A percentile compares a stretch with the other conserved stretches of the same genome.
phyloP scores from a whole-genome alignment of 2,113 vertebrate species.

The Mormyrus lacerda region DNA sequence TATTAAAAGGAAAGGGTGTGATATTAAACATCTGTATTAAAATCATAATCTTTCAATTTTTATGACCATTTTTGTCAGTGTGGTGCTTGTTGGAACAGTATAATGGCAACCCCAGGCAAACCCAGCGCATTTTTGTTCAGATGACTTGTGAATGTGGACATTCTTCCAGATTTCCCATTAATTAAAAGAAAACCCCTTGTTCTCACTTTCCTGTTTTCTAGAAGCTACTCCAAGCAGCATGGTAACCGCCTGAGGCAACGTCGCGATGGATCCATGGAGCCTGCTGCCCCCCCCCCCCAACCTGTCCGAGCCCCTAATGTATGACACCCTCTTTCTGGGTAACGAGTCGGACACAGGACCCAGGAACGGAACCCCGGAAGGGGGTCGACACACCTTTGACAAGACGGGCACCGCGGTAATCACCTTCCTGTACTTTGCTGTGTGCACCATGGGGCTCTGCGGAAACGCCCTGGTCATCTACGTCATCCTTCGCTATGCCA shows the following conservation, averaged over 20 bases:
- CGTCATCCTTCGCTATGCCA: constrained; percentile 90
- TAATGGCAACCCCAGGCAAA: too few species aligned
- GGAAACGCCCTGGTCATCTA: constrained; percentile 93
- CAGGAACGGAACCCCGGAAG: constrained; percentile 54
- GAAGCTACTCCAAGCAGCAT: constrained; percentile 23
- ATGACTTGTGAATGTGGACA: background rate
- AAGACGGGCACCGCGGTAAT: constrained; percentile 80
- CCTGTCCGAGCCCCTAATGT: constrained; percentile 54
- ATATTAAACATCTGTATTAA: background rate
- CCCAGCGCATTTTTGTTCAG: background rate
- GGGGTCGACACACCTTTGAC: constrained; percentile 63
- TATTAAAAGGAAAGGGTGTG: background rate
- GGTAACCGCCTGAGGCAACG: background rate
- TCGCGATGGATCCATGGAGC: constrained; percentile 63
- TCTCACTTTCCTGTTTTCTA: constrained; percentile 9
- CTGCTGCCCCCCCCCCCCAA: constrained; percentile 54
- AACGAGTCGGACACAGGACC: constrained; percentile 56
- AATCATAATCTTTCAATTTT: background rate
- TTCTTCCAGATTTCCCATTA: background rate
- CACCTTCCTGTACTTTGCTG: constrained; percentile 87
- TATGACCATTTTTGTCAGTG: background rate
- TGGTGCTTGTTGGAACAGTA: background rate
- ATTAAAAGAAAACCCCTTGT: background rate
- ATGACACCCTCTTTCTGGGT: constrained; percentile 58
- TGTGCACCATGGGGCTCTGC: constrained; percentile 81